Evolutionary conservation across 2,113 vertebrate genomes (phyloP).

Genomic region (Rousettus leschenaultii): DNA sequence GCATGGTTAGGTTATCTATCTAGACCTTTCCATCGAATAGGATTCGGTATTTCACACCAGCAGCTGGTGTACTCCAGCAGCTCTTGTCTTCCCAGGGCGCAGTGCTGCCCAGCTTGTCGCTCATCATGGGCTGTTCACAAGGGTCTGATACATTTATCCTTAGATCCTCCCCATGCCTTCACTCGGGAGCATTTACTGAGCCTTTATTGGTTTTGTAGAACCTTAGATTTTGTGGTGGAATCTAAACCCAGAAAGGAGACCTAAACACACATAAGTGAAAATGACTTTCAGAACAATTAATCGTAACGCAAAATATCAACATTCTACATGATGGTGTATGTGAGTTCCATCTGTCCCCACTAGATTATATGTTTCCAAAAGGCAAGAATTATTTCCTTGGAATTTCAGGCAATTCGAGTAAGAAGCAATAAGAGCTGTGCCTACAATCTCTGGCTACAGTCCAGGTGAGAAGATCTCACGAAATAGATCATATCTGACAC

Average conservation of each 20-base stretch:
- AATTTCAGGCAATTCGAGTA: not conserved
- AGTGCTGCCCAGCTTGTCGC: too few relatives aligned
- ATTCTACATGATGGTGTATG: fast-evolving
- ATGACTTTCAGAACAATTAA: not conserved
- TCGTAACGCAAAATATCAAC: not conserved
- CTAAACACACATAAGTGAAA: not conserved
- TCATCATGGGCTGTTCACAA: not conserved
- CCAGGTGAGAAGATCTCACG: slow-evolving; percentile 3
- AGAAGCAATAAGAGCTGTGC: not conserved
- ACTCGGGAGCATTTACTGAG: not conserved
- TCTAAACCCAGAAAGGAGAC: not conserved
- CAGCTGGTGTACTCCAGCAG: not conserved
- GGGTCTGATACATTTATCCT: too few relatives aligned
- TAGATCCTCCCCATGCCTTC: not conserved
- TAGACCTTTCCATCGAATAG: not conserved
- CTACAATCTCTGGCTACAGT: not conserved
- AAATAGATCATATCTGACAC: not conserved
- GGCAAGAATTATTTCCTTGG: not conserved
- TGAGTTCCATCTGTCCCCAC: not conserved
- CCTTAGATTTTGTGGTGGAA: not conserved
- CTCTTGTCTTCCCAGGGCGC: not conserved
- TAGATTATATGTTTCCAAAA: not conserved
- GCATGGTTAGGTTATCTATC: not conserved
- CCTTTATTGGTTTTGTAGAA: not conserved
- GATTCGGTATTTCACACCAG: fast-evolving